Evolutionary conservation across 2,797 vertebrate species (phyloP).

Genomic region (Sebastes variabilis): DNA sequence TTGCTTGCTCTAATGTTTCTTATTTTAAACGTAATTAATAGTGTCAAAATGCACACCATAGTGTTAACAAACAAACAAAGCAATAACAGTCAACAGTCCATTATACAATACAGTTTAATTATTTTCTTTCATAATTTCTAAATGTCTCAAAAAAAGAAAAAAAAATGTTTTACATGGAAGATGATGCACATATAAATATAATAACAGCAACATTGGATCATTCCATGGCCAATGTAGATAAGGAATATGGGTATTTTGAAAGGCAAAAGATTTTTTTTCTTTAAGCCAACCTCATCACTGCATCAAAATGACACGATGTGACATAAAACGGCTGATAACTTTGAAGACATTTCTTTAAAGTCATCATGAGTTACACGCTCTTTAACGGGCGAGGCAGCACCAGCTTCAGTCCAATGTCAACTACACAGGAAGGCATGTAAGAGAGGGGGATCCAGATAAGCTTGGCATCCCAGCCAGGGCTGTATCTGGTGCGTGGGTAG

Average conservation of each 20-base stretch:
- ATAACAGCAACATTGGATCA: slow-evolving; percentile 8
- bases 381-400: slow-evolving; percentile 89
- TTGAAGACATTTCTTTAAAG: background rate
- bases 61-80: slow-evolving; percentile 32
- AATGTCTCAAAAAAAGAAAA: background rate
- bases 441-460: slow-evolving; percentile 93
- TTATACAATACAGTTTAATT: slow-evolving; percentile 18
- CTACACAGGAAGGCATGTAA: slow-evolving; percentile 89
- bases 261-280: background rate
- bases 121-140: background rate
- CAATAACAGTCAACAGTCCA: slow-evolving; percentile 9
- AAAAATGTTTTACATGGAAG: slow-evolving; percentile 5
- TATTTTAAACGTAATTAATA: slow-evolving; percentile 33
- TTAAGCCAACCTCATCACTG: background rate
- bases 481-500: slow-evolving; percentile 91
- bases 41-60: slow-evolving; percentile 31
- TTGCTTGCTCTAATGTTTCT: background rate
- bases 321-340: background rate
- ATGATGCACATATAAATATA: slow-evolving; percentile 16
- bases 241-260: slow-evolving; percentile 13
- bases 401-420: slow-evolving; percentile 85
- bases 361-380: slow-evolving; percentile 66
- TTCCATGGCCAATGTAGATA: slow-evolving; percentile 20
- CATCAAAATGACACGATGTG: slow-evolving; percentile 20
- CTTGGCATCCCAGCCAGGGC: slow-evolving; percentile 95